Conservation (phyloP, 2,113 vertebrate species). For the Myotis yumanensis region DNA sequence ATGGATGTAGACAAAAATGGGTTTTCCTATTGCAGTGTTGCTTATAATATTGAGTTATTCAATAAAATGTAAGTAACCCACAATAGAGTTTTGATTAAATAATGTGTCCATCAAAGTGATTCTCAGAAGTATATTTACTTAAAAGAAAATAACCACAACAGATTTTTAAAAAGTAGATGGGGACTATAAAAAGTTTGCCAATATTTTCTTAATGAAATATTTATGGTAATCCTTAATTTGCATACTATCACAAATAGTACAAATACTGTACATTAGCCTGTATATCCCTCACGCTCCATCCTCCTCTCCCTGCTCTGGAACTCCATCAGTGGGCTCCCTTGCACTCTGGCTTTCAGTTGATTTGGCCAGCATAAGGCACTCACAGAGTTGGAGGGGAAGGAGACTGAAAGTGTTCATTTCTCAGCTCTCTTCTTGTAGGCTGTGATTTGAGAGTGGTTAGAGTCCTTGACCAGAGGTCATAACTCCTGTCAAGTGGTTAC, state of each 20-base stretch:
- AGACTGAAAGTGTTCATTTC: not conserved
- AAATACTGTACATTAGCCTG: not conserved
- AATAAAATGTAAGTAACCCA: not conserved
- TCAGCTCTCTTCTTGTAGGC: not conserved
- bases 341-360: not conserved
- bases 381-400: not conserved
- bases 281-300: not conserved
- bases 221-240: not conserved
- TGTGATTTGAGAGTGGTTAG: not conserved
- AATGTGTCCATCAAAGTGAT: not conserved
- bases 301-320: too few species aligned
- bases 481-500: not conserved
- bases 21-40: not conserved
- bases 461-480: not conserved
- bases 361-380: not conserved
- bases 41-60: not conserved
- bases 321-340: rapidly evolving
- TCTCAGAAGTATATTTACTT: not conserved
- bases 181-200: not conserved
- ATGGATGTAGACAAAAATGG: not conserved
- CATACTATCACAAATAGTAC: not conserved
- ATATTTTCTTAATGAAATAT: not conserved
- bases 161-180: not conserved
- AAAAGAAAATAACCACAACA: not conserved
- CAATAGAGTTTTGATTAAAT: not conserved